Evolutionary conservation across 2,888 invertebrate species (phyloP), one percentile per base, ranked within the genome.

Genomic region (Pristionchus japonicus): DNA sequence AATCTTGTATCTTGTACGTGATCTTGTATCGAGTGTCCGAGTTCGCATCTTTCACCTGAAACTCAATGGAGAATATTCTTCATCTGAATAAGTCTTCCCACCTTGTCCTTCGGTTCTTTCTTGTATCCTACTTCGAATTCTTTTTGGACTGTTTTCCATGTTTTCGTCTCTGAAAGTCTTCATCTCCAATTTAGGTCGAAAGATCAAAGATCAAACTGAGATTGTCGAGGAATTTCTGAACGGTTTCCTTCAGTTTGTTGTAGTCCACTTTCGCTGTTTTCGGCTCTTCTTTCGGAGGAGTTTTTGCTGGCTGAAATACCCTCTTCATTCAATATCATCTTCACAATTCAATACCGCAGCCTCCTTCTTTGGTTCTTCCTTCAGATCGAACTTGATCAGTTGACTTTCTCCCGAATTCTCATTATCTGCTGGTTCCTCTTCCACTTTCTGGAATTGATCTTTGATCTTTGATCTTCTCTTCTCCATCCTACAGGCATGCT

Each of bases 21-120:
- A 85, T 85, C n/a, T 64, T 85, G 85, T 34, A 85, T 61, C 85
- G 85, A 40, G 85, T 85, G 43, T 85, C 85, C n/a, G 61, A 64
- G 27, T 85, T 85, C 0, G 49, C 15, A 40, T 85, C 85, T 40
- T 61, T 49, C 43, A 40, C 43, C 40, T 49, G 61, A 17, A 64
- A 43, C 31, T 57, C 61, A 17, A 37, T 17, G 17, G 11, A 7
- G 20, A 1, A 20, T 20, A 37, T 70, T 37, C 3, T 40, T 6
- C 20, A n/a, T 27, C 43, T n/a, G 20, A 11, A n/a, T 40, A 20
- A 37, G 20, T 43, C 3, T 1, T n/a, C n/a, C 23, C 57, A 57
- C 64, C 64, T 85, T 64, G 52, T 52, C 52, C 49, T 49, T 43
- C 64, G 40, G 47, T 64, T 64, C 85, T 27, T 85, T 43, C 27